Evolutionary conservation across 2,797 vertebrate genomes (phyloP).

Genomic region (Pseudocheirus occidentalis): DNA sequence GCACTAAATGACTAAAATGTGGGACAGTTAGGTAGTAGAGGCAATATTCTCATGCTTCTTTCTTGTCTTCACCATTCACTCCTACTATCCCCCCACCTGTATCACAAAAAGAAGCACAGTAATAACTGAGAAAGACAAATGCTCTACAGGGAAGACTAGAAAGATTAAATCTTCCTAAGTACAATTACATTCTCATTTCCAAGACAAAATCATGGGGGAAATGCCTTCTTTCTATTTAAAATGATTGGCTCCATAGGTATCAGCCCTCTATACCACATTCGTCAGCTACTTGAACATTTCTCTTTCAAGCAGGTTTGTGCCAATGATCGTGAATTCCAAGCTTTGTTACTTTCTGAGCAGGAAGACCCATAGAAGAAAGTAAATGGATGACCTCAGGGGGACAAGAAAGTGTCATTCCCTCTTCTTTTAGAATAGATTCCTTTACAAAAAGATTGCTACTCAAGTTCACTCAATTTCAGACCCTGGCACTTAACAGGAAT

Average conservation of each 20-base stretch:
- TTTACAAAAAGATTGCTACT: background rate
- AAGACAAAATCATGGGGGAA: background rate
- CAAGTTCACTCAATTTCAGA: slow-evolving; percentile 7
- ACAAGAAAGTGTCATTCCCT: background rate
- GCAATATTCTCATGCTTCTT: background rate
- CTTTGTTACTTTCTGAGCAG: background rate
- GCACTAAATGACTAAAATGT: background rate
- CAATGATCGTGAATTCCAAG: background rate
- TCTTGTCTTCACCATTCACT: background rate
- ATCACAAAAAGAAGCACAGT: background rate
- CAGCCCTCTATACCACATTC: background rate
- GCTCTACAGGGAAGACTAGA: background rate
- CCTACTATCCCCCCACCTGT: background rate
- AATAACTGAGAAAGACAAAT: background rate
- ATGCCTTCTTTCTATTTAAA: background rate
- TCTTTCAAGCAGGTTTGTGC: background rate
- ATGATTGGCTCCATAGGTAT: background rate
- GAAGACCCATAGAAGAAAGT: background rate
- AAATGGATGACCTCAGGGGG: background rate
- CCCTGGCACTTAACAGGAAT: background rate
- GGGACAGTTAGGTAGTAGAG: background rate
- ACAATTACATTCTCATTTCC: background rate
- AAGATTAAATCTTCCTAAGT: background rate
- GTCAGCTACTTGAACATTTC: background rate
- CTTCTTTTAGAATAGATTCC: background rate